phyloP scores from a whole-genome alignment of 2,888 invertebrate species.

The Hypena proboscidalis region DNA sequence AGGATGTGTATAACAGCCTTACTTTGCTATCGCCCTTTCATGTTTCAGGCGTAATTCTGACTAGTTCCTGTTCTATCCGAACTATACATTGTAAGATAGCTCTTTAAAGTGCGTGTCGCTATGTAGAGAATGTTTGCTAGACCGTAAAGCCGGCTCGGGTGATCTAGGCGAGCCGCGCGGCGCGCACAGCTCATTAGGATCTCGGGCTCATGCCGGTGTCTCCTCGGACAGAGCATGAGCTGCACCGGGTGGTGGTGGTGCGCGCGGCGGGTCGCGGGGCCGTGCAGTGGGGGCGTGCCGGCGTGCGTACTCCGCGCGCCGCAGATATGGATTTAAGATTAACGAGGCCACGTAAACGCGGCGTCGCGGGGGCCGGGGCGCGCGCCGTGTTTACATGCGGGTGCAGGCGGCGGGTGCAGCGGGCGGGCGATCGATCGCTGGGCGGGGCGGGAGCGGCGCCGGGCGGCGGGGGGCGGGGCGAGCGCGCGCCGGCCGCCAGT shows the following conservation, averaged over 20 bases:
- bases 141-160: slow-evolving; percentile 6
- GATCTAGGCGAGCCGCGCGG: neutral
- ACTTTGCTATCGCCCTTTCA: slow-evolving; percentile 32
- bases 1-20: slow-evolving; percentile 29
- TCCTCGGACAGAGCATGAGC: slow-evolving; percentile 12
- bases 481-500: slow-evolving; percentile 69
- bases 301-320: slow-evolving; percentile 57
- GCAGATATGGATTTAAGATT: slow-evolving; percentile 79
- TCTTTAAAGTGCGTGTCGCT: slow-evolving; percentile 16
- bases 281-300: slow-evolving; percentile 54
- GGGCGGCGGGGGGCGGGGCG: slow-evolving; percentile 61
- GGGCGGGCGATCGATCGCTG: slow-evolving; percentile 74
- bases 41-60: slow-evolving; percentile 16
- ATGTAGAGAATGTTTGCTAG: slow-evolving; percentile 21
- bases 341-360: slow-evolving; percentile 71
- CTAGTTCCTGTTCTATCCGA: slow-evolving; percentile 17
- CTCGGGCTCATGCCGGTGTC: slow-evolving; percentile 15
- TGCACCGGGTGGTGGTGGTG: slow-evolving; percentile 13
- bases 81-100: slow-evolving; percentile 12
- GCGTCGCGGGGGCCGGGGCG: slow-evolving; percentile 85
- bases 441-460: slow-evolving; percentile 64
- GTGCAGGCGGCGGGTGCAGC: slow-evolving; percentile 85
- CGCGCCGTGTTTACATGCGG: slow-evolving; percentile 81
- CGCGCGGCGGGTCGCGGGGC: slow-evolving; percentile 26
- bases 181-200: neutral